Percentiles rank a stretch among this genome's conserved stretches.
phyloP scores from a whole-genome alignment of 2,888 invertebrate species.

The Eucera pruinosa region DNA sequence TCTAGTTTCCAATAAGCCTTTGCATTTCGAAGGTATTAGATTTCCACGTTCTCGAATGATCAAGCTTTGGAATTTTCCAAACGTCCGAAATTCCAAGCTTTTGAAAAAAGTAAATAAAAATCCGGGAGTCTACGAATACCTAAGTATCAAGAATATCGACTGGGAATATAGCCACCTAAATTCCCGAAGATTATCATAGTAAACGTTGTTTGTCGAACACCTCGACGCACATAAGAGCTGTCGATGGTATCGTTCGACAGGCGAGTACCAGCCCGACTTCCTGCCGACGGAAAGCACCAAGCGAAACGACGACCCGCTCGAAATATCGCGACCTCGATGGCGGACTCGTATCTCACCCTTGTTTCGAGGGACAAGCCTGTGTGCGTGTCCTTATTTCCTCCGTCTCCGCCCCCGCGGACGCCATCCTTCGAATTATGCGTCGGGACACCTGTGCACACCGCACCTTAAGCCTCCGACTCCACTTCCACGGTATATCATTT shows the following conservation, averaged over 20 bases:
- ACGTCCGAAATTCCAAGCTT: too few species aligned
- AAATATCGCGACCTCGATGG: slow-evolving; percentile 64
- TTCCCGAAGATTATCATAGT: slow-evolving; percentile 36
- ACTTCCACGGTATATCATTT: slow-evolving; percentile 31
- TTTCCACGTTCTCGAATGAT: too few species aligned
- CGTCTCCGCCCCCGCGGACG: slow-evolving; percentile 66
- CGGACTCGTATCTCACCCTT: slow-evolving; percentile 54
- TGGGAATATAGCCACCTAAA: slow-evolving; percentile 9
- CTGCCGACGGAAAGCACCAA: slow-evolving; percentile 50
- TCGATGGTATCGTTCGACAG: slow-evolving; percentile 68
- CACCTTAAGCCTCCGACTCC: slow-evolving; percentile 13
- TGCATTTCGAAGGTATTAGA: too few species aligned
- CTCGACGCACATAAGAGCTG: slow-evolving; percentile 52
- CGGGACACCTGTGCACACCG: slow-evolving; percentile 58
- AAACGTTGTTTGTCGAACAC: slow-evolving; percentile 49
- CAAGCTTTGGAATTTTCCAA: too few species aligned
- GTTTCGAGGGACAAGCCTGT: slow-evolving; percentile 20
- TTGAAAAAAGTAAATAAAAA: too few species aligned
- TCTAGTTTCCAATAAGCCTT: too few species aligned
- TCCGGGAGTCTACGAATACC: too few species aligned
- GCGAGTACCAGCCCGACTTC: slow-evolving; percentile 61
- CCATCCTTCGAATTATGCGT: slow-evolving; percentile 52
- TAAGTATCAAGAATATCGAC: too few species aligned
- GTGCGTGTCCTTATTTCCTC: slow-evolving; percentile 34
- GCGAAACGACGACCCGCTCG: slow-evolving; percentile 49